Evolutionary conservation across 2,888 invertebrate genomes (phyloP), one percentile per base, ranked within the genome.

Genomic region (Dexiosoma caninum): DNA sequence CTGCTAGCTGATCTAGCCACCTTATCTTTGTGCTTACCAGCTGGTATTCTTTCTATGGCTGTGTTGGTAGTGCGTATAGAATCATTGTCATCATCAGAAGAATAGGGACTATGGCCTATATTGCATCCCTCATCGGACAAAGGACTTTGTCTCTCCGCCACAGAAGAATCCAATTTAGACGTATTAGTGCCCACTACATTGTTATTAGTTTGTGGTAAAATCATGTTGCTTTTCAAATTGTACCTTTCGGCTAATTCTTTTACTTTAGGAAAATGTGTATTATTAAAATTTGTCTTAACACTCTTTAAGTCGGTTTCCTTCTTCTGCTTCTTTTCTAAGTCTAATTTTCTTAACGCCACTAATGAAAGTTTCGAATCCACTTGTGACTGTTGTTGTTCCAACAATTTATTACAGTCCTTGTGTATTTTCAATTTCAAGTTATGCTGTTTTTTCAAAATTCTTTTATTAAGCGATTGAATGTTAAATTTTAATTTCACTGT

Each of bases 1-100:
- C 88, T 90, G 83, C 90, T 90, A 1, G 89, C 88, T 10, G 90
- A 90, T 16, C 90, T 86, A 10, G 87, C 86, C 4, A 90, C 90
- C 70, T 87, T 89, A 2, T 87, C 86, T 60, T 88, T 88, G 0
- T 80, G 83, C 46, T 84, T 85, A 51, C 57, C n/a, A 64, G n/a
- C 44, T 70, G 74, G 60, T 40, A 69, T 7, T 23, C 81, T 74
- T 44, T 81, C 83, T 16, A 83, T 75, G 44, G 81, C 81, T 4
- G 77, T 83, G n/a, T 76, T 55, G 6, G 82, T 77, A 6, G 81
- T 82, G 12, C 82, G 78, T 62, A 83, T 83, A 5, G 75, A 83
- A 6, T 83, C 84, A 44, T 82, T 82, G 12, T 85, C 85, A 59
- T 84, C 83, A 66, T 88, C 88, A 4, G 90, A 90, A 35, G 89